Percentiles rank a stretch among this genome's conserved stretches.
These are phyloP conservation scores for Styela clava DNA, from an alignment of 23 tunicate genomes.

Conservation along the genomic window DNA sequence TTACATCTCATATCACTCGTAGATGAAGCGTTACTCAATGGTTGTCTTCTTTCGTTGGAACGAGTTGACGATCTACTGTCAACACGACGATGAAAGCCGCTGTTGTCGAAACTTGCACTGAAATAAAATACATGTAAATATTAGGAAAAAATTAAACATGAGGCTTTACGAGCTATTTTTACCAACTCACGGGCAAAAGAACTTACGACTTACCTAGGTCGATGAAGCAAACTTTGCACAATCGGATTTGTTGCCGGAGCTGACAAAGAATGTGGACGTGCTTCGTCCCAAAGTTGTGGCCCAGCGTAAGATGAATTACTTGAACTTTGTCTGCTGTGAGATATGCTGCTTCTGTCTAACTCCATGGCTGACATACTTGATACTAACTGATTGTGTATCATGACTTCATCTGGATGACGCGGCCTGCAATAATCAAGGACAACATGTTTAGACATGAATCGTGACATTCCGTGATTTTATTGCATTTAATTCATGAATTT, in stretches of 20 bases:
- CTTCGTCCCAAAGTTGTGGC: constrained; percentile 38
- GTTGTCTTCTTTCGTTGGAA: constrained; percentile 44
- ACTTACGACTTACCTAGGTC: constrained; percentile 17
- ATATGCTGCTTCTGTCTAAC: constrained; percentile 3
- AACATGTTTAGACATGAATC: constrained; percentile 18
- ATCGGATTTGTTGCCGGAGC: constrained; percentile 21
- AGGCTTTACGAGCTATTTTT: not conserved
- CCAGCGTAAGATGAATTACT: constrained; percentile 32
- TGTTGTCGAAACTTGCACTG: constrained; percentile 37
- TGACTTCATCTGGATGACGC: not conserved
- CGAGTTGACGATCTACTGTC: constrained; percentile 60
- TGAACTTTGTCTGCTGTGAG: constrained; percentile 15
- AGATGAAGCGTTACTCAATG: constrained; percentile 23
- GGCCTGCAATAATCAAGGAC: too few species aligned
- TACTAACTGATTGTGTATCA: constrained; percentile 2
- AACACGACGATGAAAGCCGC: constrained; percentile 50
- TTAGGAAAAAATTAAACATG: not conserved
- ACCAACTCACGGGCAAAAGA: too few species aligned
- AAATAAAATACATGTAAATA: not conserved
- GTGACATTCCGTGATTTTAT: too few species aligned
- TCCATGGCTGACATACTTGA: constrained; percentile 18
- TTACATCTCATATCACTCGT: constrained; percentile 21
- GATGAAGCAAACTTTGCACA: not conserved
- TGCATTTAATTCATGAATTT: too few species aligned
- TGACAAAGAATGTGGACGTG: constrained; percentile 45